These are phyloP conservation scores for Ricordea florida DNA, from an alignment of 92 coral and sea anemone genomes.

Conservation along the genomic window DNA sequence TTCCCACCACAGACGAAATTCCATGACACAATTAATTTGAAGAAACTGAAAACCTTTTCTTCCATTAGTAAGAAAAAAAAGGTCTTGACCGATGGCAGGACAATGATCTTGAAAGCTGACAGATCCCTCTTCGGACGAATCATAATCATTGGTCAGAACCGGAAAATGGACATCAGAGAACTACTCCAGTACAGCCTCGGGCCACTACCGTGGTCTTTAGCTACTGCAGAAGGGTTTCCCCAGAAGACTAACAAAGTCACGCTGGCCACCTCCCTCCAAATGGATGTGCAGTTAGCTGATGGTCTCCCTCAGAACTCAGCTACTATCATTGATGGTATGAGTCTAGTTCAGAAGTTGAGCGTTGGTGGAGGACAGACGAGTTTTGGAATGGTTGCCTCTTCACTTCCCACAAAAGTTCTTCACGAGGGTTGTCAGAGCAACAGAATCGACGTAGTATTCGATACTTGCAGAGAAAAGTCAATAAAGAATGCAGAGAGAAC, in stretches of 20 bases:
- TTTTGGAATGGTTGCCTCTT: constrained; percentile 19
- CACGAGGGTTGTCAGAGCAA: constrained; percentile 14
- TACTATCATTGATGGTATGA: no score
- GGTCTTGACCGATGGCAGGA: constrained; percentile 17
- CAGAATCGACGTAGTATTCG: constrained; percentile 33
- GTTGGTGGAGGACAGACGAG: constrained; percentile 17
- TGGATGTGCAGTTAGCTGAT: no score
- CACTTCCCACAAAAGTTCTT: constrained; percentile 7
- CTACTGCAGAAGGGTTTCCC: constrained; percentile 41
- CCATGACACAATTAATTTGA: constrained; percentile 31
- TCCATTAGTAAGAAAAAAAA: constrained; percentile 25
- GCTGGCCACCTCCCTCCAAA: no score
- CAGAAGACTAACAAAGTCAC: no score
- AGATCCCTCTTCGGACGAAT: constrained; percentile 55
- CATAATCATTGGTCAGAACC: constrained; percentile 48
- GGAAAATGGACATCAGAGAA: constrained; percentile 38
- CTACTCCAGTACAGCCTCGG: constrained; percentile 37
- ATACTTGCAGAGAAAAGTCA: constrained; percentile 16
- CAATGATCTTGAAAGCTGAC: constrained; percentile 42
- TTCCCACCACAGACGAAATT: constrained; percentile 38
- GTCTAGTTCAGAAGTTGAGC: no score
- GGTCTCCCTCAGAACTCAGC: no score
- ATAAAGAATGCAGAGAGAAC: constrained; percentile 33
- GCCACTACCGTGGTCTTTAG: constrained; percentile 45
- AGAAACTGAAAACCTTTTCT: constrained; percentile 55